Percentiles rank a stretch among this genome's conserved stretches.
phyloP scores from a whole-genome alignment of 2,888 invertebrate genomes.

The Pheosia gnoma region DNA sequence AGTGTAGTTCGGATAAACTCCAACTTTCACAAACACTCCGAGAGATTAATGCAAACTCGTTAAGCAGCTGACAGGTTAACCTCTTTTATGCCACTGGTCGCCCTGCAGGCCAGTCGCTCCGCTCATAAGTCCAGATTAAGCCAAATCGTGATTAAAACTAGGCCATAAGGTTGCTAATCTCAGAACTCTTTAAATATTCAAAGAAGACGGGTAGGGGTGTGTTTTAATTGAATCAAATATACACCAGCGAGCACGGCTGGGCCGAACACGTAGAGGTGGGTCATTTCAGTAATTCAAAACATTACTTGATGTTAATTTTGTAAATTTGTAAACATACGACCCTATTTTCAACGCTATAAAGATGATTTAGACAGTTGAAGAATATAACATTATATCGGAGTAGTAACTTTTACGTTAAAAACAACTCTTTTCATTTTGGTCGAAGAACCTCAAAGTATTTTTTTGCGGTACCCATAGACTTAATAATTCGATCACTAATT shows the following conservation, averaged over 20 bases:
- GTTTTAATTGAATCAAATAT: constrained; percentile 46
- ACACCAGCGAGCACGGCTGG: constrained; percentile 19
- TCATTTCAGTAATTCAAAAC: constrained; percentile 41
- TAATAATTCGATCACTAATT: no score
- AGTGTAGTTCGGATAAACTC: constrained; percentile 18
- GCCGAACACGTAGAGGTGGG: constrained; percentile 15
- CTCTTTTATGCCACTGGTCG: no score
- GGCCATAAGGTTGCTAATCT: constrained; percentile 24
- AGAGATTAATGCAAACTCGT: constrained; percentile 35
- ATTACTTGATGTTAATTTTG: constrained; percentile 34
- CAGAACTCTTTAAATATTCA: constrained; percentile 31
- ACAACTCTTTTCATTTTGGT: no score
- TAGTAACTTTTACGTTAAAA: no score
- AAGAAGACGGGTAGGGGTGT: constrained; percentile 17
- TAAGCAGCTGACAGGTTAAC: constrained; percentile 18
- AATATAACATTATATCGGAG: no score
- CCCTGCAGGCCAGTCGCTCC: no score
- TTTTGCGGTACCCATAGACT: no score
- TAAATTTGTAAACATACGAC: constrained; percentile 12
- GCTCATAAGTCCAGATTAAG: not conserved
- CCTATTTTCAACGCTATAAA: not conserved
- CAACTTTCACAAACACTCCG: constrained; percentile 40
- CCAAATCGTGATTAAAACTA: not conserved
- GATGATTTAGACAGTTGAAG: not conserved
- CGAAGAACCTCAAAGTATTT: no score